Conservation (phyloP, 2,113 vertebrate genomes). For the Ginglymostoma cirratum region DNA sequence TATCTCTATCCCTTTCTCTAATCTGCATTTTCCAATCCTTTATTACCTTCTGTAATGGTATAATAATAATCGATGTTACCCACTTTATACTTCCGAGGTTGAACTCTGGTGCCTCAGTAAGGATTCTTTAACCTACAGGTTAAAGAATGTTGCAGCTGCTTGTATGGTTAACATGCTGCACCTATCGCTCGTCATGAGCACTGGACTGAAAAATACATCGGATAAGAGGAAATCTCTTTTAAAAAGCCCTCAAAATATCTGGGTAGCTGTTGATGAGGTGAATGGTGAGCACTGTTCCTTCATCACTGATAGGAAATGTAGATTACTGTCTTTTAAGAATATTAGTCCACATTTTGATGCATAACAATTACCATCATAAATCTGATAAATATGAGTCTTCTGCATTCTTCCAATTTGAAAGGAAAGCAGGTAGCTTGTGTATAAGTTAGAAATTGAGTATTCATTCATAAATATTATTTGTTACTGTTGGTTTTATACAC, state of each 20-base stretch:
- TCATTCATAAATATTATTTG: not conserved
- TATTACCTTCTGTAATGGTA: not conserved
- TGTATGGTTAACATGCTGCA: not conserved
- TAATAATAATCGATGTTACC: not conserved
- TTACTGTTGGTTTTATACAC: not conserved
- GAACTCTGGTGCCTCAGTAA: not conserved
- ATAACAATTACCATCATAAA: not conserved
- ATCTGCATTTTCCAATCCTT: not conserved
- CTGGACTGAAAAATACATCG: not conserved
- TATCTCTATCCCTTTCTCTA: not conserved
- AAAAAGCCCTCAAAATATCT: not conserved
- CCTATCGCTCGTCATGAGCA: not conserved
- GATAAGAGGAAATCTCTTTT: not conserved
- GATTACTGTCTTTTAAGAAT: not conserved
- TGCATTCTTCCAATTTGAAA: not conserved
- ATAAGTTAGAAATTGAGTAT: not conserved
- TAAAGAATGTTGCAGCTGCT: not conserved
- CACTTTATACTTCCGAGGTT: not conserved
- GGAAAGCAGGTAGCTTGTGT: not conserved
- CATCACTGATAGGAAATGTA: not conserved
- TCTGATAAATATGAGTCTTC: not conserved
- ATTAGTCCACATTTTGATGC: not conserved
- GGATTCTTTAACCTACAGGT: not conserved
- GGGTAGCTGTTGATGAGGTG: not conserved
- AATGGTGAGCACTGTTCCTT: not conserved